Evolutionary conservation across 2,797 vertebrate species (phyloP), one percentile per base, ranked within the genome.

Genomic region (Merluccius polli): DNA sequence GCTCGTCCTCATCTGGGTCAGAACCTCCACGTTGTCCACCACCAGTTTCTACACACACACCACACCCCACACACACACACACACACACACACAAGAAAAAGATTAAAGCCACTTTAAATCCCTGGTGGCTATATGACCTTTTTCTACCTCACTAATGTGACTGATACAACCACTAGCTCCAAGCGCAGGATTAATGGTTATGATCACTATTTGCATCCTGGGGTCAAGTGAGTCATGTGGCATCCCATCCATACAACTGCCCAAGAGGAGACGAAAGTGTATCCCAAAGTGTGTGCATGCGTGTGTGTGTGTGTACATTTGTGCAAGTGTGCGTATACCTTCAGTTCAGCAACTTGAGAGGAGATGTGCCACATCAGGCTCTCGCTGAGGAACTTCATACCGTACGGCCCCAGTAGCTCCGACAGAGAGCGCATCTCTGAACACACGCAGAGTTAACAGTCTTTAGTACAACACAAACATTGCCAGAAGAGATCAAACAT

Each of bases 351-450:
- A 79, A 99, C 98, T 82, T 99, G 98, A 21, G 98, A 99, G 12
- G 98, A 99, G 88, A 99, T 99, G 91, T 99, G 98, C 98, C 98
- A 99, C 98, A 99, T 99, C 81, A 99, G 95, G 85, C 97, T 99
- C 93, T 99, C 98, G 41, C 97, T 99, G 41, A 99, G 94, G 85
- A 99, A 99, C 94, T 99, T 99, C 97, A 99, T 99, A 15, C 98
- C 98, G 41, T 99, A 99, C 0, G 98, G 98, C 70, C 98, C 98
- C 88, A 99, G 84, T 52, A 99, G 95, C 89, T 99, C 97, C 0
- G 97, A 98, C 78, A 99, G 93, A 0, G 97, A 96, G 65, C 97
- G 95, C 97, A 98, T 98, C 94, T 99, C 97, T 98, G 91, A 24
- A 36, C 59, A 68, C n/a, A 29, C 63, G 29, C n/a, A 76, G 16